phyloP scores from a whole-genome alignment of 1,140 invertebrate species.

The Penaeus japonicus region DNA sequence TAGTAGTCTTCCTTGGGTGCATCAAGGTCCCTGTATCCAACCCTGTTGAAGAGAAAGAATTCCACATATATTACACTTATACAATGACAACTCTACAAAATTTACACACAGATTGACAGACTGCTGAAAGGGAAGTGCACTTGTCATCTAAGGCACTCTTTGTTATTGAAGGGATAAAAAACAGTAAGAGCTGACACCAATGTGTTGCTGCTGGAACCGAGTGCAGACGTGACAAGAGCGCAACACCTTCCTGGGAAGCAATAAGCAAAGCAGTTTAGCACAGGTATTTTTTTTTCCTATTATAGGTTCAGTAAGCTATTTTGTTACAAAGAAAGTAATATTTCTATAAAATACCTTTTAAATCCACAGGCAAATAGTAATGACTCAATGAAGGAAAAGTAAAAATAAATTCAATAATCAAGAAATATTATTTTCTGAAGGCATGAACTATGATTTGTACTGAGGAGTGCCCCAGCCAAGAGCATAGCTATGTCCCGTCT shows the following conservation, averaged over 20 bases:
- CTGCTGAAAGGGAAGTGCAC: neutral
- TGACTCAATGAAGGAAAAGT: neutral
- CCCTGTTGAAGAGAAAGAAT: slow-evolving; percentile 68
- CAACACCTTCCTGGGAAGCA: too few species aligned
- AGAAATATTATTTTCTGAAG: slow-evolving; percentile 50
- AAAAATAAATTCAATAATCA: neutral
- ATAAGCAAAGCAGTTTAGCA: too few species aligned
- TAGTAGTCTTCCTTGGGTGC: slow-evolving; percentile 78
- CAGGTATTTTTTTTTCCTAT: neutral
- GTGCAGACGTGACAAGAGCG: neutral
- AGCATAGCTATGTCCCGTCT: slow-evolving; percentile 9
- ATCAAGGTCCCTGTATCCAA: slow-evolving; percentile 91
- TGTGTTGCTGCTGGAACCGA: neutral
- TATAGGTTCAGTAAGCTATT: slow-evolving; percentile 25
- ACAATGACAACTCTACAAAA: neutral
- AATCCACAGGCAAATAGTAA: neutral
- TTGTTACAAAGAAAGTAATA: slow-evolving; percentile 58
- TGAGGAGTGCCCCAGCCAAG: neutral
- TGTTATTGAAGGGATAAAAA: slow-evolving; percentile 41
- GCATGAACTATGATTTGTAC: neutral
- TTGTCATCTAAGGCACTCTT: slow-evolving; percentile 1
- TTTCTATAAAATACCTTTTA: slow-evolving; percentile 30
- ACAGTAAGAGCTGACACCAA: slow-evolving; percentile 17
- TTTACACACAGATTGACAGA: neutral
- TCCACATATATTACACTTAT: neutral